Percentiles rank a stretch among this genome's conserved stretches.
These are phyloP conservation scores for Cynodonichthys magdalenae DNA, from an alignment of 2,797 vertebrate genomes.

Conservation along the genomic window DNA sequence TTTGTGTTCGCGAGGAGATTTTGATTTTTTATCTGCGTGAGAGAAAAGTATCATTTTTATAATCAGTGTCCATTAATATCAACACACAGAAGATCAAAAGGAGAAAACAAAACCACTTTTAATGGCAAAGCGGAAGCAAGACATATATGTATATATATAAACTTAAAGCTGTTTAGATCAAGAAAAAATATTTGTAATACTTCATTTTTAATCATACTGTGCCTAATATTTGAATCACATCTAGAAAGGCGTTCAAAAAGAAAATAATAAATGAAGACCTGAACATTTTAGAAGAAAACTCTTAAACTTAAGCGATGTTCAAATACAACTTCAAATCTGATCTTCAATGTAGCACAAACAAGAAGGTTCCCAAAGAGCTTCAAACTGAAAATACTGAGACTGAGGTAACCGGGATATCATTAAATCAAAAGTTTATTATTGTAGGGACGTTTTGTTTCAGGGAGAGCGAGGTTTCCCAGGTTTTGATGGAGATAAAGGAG, in stretches of 20 bases:
- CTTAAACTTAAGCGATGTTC: no score
- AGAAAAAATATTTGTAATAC: no score
- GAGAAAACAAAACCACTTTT: neutral
- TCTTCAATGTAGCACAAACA: no score
- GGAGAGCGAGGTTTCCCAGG: conserved; percentile 85
- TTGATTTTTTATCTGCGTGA: neutral
- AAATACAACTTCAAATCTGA: no score
- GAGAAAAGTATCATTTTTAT: neutral
- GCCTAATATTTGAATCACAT: neutral
- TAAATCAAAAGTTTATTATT: neutral
- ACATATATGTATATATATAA: no score
- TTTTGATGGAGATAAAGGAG: conserved; percentile 93
- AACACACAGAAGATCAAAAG: neutral
- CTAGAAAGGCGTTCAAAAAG: neutral
- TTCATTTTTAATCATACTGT: no score
- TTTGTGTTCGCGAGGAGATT: neutral
- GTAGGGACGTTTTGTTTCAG: conserved; percentile 60
- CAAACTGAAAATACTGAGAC: no score
- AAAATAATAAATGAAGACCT: no score
- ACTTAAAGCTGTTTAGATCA: neutral
- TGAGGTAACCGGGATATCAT: no score
- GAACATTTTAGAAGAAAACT: no score
- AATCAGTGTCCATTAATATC: neutral
- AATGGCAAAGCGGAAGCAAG: neutral
- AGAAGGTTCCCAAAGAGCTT: no score